A percentile compares a stretch with the other conserved stretches of the same genome.
Evolutionary conservation across 2,113 vertebrate genomes (phyloP).

Genomic region (Phaethon lepturus): DNA sequence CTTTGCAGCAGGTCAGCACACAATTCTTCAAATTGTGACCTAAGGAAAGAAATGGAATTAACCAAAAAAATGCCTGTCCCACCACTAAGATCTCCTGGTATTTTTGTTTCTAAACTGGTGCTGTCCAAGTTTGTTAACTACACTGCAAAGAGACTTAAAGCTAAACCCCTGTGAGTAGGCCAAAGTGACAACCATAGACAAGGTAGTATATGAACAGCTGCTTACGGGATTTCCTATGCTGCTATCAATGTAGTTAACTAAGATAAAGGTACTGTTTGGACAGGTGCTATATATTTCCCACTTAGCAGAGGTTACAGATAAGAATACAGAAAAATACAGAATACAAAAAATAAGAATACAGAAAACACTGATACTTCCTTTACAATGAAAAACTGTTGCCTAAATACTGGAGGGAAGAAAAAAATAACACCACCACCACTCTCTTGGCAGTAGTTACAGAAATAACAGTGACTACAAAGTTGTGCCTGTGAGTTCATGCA

Average conservation of each 20-base stretch:
- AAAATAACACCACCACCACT: neutral
- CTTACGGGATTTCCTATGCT: neutral
- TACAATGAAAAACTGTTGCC: neutral
- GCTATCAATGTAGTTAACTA: neutral
- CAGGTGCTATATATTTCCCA: neutral
- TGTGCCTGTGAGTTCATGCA: neutral
- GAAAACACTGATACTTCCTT: neutral
- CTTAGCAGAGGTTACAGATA: neutral
- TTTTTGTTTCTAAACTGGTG: neutral
- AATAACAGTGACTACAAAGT: neutral
- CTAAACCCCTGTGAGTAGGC: neutral
- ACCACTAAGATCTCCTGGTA: neutral
- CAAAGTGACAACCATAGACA: neutral
- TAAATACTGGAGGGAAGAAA: neutral
- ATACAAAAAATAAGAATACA: neutral
- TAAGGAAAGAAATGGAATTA: neutral
- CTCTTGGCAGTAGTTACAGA: neutral
- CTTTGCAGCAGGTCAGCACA: slow-evolving; percentile 80
- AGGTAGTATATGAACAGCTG: neutral
- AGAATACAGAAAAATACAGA: neutral
- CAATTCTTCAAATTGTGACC: slow-evolving; percentile 82
- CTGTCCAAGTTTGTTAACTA: neutral
- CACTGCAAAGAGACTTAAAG: neutral
- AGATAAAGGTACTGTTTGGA: neutral
- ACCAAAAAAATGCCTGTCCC: neutral